Evolutionary conservation across 1,140 invertebrate species (phyloP), one percentile per base, ranked within the genome.

Genomic region (Triops longicaudatus): DNA sequence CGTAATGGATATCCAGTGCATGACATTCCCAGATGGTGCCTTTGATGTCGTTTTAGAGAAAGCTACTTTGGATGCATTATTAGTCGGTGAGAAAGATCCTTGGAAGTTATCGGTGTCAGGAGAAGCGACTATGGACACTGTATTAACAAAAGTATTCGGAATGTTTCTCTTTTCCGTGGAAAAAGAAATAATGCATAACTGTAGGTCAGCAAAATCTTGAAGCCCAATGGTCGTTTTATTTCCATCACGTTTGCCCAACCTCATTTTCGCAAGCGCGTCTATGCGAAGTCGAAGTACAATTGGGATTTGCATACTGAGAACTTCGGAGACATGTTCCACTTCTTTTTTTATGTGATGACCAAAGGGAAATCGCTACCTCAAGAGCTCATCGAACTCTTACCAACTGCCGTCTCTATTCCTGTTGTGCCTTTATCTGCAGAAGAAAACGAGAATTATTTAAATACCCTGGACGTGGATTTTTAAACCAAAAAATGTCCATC

Each of bases 1-100:
- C 12, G 82, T 82, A 7, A 84, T 85, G 83, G 86, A 87, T 78
- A 84, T 85, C 73, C 80, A 78, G 74, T 76, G 83, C 31, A 76
- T 87, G 77, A 78, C 79, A 42, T 85, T 84, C 81, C 76, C 75
- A 28, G 78, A 81, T 11, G 79, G 78, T 72, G 78, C 78, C n/a
- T 87, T 86, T 82, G 86, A 88, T 81, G 82, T 86, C 63, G 83
- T 87, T 22, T 79, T 87, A 63, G 87, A 87, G 79, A 87, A 87
- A 80, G 86, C 84, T 7, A 87, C 87, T 28, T 77, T 87, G n/a
- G 87, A 87, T 80, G 84, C 85, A 12, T 79, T 87, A n/a, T 81
- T 88, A 37, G 86, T 86, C 7, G 81, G 81, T 14, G 86, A 87
- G 80, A 84, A 81, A 79, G 83, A 84, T 80, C 85, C 84, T 4